Conservation (phyloP, 2,113 vertebrate genomes). For the Sciurus niger region DNA sequence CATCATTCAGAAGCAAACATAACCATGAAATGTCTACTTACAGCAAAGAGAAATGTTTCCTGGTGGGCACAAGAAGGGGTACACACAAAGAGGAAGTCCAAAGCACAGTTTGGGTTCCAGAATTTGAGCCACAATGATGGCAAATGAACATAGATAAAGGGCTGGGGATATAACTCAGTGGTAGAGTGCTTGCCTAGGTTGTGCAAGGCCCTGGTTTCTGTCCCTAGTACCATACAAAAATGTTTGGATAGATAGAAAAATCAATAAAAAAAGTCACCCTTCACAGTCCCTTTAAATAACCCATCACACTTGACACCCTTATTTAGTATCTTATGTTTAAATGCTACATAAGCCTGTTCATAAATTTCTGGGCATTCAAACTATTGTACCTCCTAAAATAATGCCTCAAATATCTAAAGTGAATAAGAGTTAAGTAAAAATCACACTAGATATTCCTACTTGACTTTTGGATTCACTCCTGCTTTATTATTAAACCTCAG, state of each 20-base stretch:
- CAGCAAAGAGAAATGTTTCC: neutral
- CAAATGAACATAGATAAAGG: neutral
- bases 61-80: neutral
- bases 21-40: neutral
- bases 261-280: conserved; percentile 11
- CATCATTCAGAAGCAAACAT: neutral
- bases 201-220: neutral
- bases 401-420: neutral
- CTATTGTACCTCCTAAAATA: conserved; percentile 49
- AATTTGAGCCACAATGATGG: neutral
- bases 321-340: neutral
- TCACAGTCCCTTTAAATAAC: neutral
- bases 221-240: neutral
- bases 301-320: neutral
- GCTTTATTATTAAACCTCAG: conserved; percentile 34
- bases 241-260: neutral
- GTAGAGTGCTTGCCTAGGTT: neutral
- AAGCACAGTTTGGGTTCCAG: neutral
- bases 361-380: conserved; percentile 55
- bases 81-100: neutral
- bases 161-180: neutral
- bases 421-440: neutral
- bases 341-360: neutral
- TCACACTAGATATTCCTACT: conserved; percentile 5
- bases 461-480: conserved; percentile 31